Conservation (phyloP, 2,113 vertebrate genomes). For the Pangasianodon gigas region DNA sequence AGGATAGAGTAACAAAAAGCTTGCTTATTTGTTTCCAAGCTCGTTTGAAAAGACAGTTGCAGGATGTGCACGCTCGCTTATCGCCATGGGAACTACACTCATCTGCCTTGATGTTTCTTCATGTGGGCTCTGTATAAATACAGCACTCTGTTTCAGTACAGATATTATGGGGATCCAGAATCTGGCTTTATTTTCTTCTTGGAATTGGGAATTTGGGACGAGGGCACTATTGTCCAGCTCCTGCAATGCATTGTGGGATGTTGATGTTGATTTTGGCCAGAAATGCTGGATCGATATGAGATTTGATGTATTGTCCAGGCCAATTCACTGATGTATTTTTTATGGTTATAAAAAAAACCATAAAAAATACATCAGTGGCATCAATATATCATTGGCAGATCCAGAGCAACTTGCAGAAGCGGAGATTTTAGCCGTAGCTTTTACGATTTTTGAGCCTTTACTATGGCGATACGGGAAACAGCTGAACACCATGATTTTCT, state of each 20-base stretch:
- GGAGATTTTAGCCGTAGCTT: not conserved
- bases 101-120: conserved; percentile 20
- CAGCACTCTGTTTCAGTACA: not conserved
- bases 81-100: conserved; percentile 23
- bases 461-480: too few species aligned
- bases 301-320: not conserved
- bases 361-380: not conserved
- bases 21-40: conserved; percentile 26
- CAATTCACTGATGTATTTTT: not conserved
- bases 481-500: not conserved
- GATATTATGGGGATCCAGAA: not conserved
- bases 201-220: not conserved
- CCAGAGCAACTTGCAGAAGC: not conserved
- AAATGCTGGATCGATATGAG: not conserved
- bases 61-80: not conserved
- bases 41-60: not conserved
- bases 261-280: not conserved
- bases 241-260: not conserved
- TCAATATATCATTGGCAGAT: not conserved
- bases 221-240: not conserved
- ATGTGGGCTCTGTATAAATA: conserved; percentile 11
- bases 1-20: conserved; percentile 29
- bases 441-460: not conserved
- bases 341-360: not conserved
- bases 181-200: not conserved